Conservation (phyloP, 2,113 vertebrate species). For the Oostethus manadensis region DNA sequence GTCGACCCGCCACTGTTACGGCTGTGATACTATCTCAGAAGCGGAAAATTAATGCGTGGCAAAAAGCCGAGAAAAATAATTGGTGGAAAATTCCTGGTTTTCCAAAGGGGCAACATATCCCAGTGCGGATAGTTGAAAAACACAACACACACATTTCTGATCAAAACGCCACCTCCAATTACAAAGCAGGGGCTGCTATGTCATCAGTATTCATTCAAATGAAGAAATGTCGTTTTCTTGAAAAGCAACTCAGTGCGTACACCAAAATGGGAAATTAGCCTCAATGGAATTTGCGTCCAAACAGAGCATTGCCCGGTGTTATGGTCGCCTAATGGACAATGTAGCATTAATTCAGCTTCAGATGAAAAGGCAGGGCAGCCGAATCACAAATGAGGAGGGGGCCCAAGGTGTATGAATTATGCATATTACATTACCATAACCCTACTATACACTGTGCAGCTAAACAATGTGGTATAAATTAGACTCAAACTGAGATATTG, state of each 20-base stretch:
- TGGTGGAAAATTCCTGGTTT: too few relatives aligned
- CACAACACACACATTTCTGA: slow-evolving; percentile 11
- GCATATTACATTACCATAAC: slow-evolving; percentile 82
- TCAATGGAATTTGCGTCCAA: slow-evolving; percentile 65
- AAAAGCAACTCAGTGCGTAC: slow-evolving; percentile 50
- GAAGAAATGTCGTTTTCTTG: slow-evolving; percentile 53
- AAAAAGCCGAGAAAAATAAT: too few relatives aligned
- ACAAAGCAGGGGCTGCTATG: slow-evolving; percentile 47
- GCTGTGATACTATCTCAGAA: too few relatives aligned
- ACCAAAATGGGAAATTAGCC: slow-evolving; percentile 51
- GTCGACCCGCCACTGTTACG: too few relatives aligned
- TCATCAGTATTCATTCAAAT: slow-evolving; percentile 28
- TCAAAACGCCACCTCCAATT: slow-evolving; percentile 38
- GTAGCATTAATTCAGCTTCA: slow-evolving; percentile 82
- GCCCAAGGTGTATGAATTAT: slow-evolving; percentile 87
- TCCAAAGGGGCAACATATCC: too few relatives aligned
- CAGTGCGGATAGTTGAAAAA: not conserved
- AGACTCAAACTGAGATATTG: slow-evolving; percentile 83
- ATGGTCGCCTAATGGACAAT: slow-evolving; percentile 75
- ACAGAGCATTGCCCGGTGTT: slow-evolving; percentile 68
- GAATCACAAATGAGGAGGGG: slow-evolving; percentile 77
- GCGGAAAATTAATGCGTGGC: too few relatives aligned
- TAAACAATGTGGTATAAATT: slow-evolving; percentile 82
- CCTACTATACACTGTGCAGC: slow-evolving; percentile 68
- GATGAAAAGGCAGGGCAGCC: slow-evolving; percentile 82